A percentile compares a stretch with the other conserved stretches of the same genome.
phyloP scores from a whole-genome alignment of 1,140 invertebrate genomes.

The Drosophila ercepeae region DNA sequence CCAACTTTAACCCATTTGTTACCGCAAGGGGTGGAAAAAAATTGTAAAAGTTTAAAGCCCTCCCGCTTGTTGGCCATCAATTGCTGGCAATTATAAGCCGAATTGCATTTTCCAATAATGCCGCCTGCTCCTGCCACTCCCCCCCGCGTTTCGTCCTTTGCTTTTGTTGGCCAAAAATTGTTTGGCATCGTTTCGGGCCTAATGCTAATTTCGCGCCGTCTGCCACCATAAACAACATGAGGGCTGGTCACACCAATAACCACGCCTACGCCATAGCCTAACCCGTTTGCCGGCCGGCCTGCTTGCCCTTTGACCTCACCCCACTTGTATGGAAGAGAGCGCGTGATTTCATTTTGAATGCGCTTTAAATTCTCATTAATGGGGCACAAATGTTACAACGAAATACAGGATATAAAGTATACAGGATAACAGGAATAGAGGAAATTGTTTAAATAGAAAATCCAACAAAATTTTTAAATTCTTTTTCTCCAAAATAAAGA shows the following conservation, averaged over 20 bases:
- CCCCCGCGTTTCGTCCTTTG: constrained; percentile 41
- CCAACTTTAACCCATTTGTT: background rate
- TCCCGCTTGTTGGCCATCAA: constrained; percentile 45
- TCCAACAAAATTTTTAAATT: no score
- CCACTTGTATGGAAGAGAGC: background rate
- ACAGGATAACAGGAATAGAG: background rate
- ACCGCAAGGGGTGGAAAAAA: no score
- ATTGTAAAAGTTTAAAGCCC: constrained; percentile 43
- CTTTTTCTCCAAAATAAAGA: no score
- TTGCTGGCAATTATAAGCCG: constrained; percentile 70
- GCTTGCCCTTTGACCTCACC: background rate
- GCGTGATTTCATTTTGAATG: constrained; percentile 71
- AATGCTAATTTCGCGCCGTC: constrained; percentile 74
- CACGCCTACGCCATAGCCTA: background rate
- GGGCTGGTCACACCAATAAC: constrained; percentile 25
- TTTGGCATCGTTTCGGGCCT: constrained; percentile 53
- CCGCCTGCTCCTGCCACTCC: no score
- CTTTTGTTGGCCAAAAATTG: constrained; percentile 43
- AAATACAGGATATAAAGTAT: background rate
- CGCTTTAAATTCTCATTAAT: constrained; percentile 69
- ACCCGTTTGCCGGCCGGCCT: background rate
- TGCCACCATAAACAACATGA: constrained; percentile 59
- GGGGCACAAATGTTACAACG: constrained; percentile 57
- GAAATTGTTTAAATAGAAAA: background rate
- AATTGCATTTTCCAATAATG: constrained; percentile 74